phyloP scores from a whole-genome alignment of 2,888 invertebrate genomes.

The Epicampocera succincta region DNA sequence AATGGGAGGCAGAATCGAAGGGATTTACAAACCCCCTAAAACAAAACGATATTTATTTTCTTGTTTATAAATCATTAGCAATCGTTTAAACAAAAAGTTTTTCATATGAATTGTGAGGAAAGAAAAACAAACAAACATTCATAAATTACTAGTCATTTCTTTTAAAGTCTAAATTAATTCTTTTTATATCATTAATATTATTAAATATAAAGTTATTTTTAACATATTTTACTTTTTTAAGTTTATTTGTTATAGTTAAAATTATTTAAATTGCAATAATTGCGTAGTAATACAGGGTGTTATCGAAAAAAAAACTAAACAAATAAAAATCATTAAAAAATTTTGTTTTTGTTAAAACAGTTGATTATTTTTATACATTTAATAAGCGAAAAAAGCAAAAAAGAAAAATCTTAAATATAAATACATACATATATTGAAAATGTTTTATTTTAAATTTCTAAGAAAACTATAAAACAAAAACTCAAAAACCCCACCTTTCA shows the following conservation, averaged over 20 bases:
- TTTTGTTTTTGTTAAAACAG: constrained; percentile 62
- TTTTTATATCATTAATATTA: constrained; percentile 47
- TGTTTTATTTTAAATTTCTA: constrained; percentile 60
- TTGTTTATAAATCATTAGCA: background rate
- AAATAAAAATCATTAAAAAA: constrained; percentile 45
- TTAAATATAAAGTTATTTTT: constrained; percentile 57
- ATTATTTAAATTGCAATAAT: constrained; percentile 68
- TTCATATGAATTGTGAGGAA: constrained; percentile 20
- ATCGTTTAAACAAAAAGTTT: constrained; percentile 13
- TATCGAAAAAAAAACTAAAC: constrained; percentile 49
- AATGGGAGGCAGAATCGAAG: no score
- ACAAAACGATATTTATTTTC: no score
- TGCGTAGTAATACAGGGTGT: constrained; percentile 69
- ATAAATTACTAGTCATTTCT: constrained; percentile 67
- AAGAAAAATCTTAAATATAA: constrained; percentile 15
- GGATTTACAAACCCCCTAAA: no score
- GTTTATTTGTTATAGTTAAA: constrained; percentile 65
- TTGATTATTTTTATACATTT: constrained; percentile 65
- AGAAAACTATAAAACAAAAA: constrained; percentile 27
- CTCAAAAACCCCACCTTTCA: constrained; percentile 65
- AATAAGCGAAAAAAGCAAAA: constrained; percentile 17
- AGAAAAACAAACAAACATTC: constrained; percentile 19
- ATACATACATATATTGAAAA: constrained; percentile 46
- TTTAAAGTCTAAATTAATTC: constrained; percentile 66
- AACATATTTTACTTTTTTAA: constrained; percentile 30